Base-by-base conservation (phyloP, 2,797 vertebrate genomes). In the Thunnus albacares region DNA sequence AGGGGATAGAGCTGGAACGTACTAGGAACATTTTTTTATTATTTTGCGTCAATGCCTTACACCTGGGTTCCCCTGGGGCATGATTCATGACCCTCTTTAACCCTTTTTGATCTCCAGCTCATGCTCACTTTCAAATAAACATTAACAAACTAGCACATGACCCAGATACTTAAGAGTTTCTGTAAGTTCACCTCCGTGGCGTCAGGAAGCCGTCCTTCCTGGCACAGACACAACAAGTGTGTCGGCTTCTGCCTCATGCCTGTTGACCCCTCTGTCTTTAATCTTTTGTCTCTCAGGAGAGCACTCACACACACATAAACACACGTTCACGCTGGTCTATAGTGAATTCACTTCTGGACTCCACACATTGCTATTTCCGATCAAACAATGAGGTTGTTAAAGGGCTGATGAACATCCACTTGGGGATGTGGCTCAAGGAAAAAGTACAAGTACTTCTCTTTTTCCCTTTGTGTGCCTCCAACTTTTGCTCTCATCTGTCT, bases 331-430 rank as follows among this genome's bases (percentile, higher is more conserved):
- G 18, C n/a, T 1, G n/a, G 14, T 45, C 76, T 75, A 41, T 17
- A 28, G 82, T 74, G 62, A 68, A 56, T 75, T 82, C 49, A 78
- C 70, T 62, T 78, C 58, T 75, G 67, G 22, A 59, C 81, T 75
- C 28, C 22, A 15, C 67, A 20, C 57, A 12, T 53, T 20, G 1
- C 70, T 61, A 0, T 82, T 66, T 81, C 83, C 55, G 1, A 58
- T 71, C 55, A 78, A 87, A 89, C 88, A 86, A 74, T 75, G 68
- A 71, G 35, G 55, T 69, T 59, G 70, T 89, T 78, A 84, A 84
- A 74, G 70, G 3, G 3, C 20, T 35, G 63, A 65, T 74, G 55
- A 81, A 38, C 62, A 67, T 86, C 24, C 77, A 53, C 62, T 74
- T 12, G 33, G 55, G 74, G 68, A 73, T 69, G 49, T 72, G 4